Conservation (phyloP, 2,113 vertebrate species). For the Prinia subflava region DNA sequence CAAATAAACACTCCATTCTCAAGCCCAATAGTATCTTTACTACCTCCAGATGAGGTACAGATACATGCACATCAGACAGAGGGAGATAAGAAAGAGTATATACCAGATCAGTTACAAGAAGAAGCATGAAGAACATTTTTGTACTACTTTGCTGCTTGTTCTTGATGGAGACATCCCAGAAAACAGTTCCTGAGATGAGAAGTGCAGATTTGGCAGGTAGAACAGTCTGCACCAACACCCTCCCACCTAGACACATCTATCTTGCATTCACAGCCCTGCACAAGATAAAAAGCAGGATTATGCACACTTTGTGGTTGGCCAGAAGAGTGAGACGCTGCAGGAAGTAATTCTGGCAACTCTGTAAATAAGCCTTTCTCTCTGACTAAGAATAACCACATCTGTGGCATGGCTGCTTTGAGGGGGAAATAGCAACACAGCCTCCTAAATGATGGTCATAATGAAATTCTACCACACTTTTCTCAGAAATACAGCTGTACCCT, state of each 20-base stretch:
- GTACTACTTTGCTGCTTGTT: background rate
- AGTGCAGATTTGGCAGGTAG: background rate
- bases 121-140: background rate
- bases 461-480: background rate
- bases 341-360: background rate
- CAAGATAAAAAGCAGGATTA: background rate
- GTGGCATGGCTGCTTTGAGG: background rate
- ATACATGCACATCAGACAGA: background rate
- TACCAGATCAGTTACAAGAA: background rate
- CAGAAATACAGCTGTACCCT: background rate
- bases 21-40: background rate
- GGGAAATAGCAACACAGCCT: background rate
- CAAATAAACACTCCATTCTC: background rate
- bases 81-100: background rate
- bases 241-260: background rate
- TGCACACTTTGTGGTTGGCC: background rate
- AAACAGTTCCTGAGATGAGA: background rate
- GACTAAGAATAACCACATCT: background rate
- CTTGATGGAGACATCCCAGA: background rate
- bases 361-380: background rate
- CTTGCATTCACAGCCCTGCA: background rate
- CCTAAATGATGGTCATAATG: background rate
- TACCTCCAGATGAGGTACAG: background rate
- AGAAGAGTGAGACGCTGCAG: background rate
- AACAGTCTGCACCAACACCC: background rate